A percentile compares a stretch with the other conserved stretches of the same genome.
Conservation (phyloP, 2,888 invertebrate genomes). For the Meiosimyza decipiens region DNA sequence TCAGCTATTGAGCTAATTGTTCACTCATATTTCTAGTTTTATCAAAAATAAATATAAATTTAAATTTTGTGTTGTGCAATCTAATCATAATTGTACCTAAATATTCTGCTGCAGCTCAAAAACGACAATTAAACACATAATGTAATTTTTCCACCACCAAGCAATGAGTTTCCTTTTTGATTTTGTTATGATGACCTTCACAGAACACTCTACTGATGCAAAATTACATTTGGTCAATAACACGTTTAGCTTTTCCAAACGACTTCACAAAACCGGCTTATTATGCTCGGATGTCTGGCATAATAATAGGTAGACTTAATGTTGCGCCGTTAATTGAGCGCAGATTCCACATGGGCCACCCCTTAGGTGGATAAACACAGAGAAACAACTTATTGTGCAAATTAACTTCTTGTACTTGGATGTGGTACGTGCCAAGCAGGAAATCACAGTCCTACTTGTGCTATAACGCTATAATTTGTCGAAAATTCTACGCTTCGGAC, state of each 20-base stretch:
- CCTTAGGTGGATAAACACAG: background rate
- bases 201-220: background rate
- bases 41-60: too few species aligned
- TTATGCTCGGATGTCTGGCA: background rate
- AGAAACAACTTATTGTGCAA: background rate
- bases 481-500: too few species aligned
- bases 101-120: too few species aligned
- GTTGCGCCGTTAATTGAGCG: slow-evolving; percentile 13
- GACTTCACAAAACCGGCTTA: slow-evolving; percentile 57
- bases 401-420: slow-evolving; percentile 19
- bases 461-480: too few species aligned
- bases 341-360: slow-evolving; percentile 3
- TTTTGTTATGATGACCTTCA: background rate
- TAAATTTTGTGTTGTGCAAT: too few species aligned
- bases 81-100: too few species aligned
- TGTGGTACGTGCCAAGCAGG: slow-evolving; percentile 5
- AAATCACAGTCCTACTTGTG: too few species aligned
- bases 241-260: slow-evolving; percentile 44
- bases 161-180: background rate
- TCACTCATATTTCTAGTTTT: too few species aligned
- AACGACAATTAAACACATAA: too few species aligned
- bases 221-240: background rate
- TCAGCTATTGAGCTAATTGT: too few species aligned
- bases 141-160: too few species aligned
- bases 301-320: slow-evolving; percentile 7